These are phyloP conservation scores for Acrobasis repandana DNA, from an alignment of 2,888 invertebrate genomes.

Conservation along the genomic window DNA sequence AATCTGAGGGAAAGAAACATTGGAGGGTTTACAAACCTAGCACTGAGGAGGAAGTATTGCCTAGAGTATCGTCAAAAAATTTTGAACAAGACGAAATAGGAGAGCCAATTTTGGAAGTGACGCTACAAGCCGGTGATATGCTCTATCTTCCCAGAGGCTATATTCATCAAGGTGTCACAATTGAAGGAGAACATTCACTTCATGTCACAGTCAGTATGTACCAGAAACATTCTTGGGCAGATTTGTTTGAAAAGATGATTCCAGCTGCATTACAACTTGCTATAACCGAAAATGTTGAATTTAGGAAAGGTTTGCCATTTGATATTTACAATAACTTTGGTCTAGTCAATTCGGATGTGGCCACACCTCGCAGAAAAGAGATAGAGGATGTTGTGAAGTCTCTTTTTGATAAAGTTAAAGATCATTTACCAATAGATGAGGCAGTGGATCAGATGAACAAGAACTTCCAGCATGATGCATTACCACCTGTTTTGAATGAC, in stretches of 20 bases:
- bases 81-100: slow-evolving; percentile 89
- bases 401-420: slow-evolving; percentile 83
- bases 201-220: slow-evolving; percentile 97
- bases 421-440: slow-evolving; percentile 86
- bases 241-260: slow-evolving; percentile 91
- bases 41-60: slow-evolving; percentile 86
- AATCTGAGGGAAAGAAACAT: slow-evolving; percentile 96
- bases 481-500: slow-evolving; percentile 90
- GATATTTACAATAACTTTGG: slow-evolving; percentile 91
- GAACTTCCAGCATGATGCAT: slow-evolving; percentile 91
- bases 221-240: slow-evolving; percentile 95
- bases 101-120: slow-evolving; percentile 89
- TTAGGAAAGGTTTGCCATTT: slow-evolving; percentile 90
- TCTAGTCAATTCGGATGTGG: slow-evolving; percentile 82
- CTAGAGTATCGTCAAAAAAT: slow-evolving; percentile 92
- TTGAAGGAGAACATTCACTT: slow-evolving; percentile 92
- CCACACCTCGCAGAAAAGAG: slow-evolving; percentile 66
- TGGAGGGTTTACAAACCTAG: slow-evolving; percentile 96
- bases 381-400: slow-evolving; percentile 79
- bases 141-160: slow-evolving; percentile 96
- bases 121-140: slow-evolving; percentile 93
- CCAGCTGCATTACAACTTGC: slow-evolving; percentile 90
- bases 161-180: slow-evolving; percentile 92
- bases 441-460: slow-evolving; percentile 94
- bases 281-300: slow-evolving; percentile 86